Base-by-base conservation (phyloP, 2,888 invertebrate species). In the Apamea epomidion region DNA sequence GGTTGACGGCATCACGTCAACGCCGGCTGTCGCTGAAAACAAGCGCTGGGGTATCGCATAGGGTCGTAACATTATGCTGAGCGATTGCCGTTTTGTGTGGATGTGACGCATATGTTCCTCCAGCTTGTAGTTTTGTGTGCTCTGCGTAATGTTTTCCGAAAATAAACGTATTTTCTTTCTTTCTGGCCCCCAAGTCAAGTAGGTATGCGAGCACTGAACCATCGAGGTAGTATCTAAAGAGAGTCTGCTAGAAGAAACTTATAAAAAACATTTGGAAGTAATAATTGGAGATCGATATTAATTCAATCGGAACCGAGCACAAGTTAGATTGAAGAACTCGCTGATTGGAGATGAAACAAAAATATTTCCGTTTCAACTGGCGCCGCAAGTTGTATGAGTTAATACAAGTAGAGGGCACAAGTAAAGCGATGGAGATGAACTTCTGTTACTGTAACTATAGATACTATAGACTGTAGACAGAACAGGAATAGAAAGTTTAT, bases 291-390 rank as follows among this genome's bases (percentile, higher is more conserved):
- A 79, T 83, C 79, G 83, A 83, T 83, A 83, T 83, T 83, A 83
- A 83, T 83, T 83, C 45, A 83, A 83, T 83, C 67, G 60, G 65
- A 79, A 83, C 37, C 21, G 70, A 79, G 54, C 79, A 65, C 74
- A 74, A 83, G 84, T 83, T 74, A 62, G 51, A 83, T 70, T 54
- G 83, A 70, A 62, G 42, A 69, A 67, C 83, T 78, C 73, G 65
- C 65, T 74, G 79, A 84, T 83, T 83, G 84, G 60, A 84, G 71
- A 83, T 83, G 79, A 83, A 83, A 83, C 84, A 83, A 83, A 83
- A 83, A 83, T 83, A 83, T 74, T 83, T 67, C 84, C 79, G n/a
- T 67, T 71, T 48, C 37, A 74, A 71, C 65, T 74, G 12, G 10
- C 37, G 73, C 62, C 29, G 58, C 71, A 71, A 83, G 70, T 83